Evolutionary conservation across 2,113 vertebrate species (phyloP).

Genomic region (Leptobrachium ailaonicum): DNA sequence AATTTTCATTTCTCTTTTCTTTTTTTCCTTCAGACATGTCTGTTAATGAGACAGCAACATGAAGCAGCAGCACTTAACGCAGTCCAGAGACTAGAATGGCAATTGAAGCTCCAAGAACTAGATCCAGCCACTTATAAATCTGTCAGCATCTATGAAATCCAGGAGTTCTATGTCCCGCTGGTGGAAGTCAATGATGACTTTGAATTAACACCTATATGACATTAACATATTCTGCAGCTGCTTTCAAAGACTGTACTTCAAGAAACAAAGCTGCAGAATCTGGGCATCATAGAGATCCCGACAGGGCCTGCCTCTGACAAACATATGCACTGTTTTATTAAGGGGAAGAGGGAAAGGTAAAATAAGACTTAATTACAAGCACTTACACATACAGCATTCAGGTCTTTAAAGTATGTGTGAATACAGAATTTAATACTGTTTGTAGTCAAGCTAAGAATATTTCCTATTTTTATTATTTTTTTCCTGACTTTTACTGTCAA

Average conservation of each 20-base stretch:
- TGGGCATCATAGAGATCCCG: conserved; percentile 52
- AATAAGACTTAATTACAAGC: too few relatives aligned
- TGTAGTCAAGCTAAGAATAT: not conserved
- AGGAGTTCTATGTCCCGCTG: conserved; percentile 96
- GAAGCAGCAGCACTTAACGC: conserved; percentile 96
- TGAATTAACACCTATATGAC: conserved; percentile 95
- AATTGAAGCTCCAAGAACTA: conserved; percentile 96
- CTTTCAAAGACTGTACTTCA: conserved; percentile 33
- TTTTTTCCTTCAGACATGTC: conserved; percentile 81
- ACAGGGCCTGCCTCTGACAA: conserved; percentile 15
- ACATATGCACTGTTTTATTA: conserved; percentile 36
- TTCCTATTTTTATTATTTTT: not conserved
- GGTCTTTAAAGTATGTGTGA: conserved; percentile 19
- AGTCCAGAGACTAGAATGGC: conserved; percentile 96
- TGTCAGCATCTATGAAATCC: conserved; percentile 96
- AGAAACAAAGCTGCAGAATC: conserved; percentile 41
- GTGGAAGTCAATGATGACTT: conserved; percentile 98
- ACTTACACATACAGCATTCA: conserved; percentile 7
- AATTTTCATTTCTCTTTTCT: conserved; percentile 36
- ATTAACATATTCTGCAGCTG: conserved; percentile 30
- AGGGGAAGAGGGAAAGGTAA: not conserved
- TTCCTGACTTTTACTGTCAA: not conserved
- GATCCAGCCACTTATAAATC: conserved; percentile 96
- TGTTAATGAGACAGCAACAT: conserved; percentile 97
- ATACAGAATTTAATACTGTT: not conserved